A percentile compares a stretch with the other conserved stretches of the same genome.
These are phyloP conservation scores for Deroptyus accipitrinus DNA, from an alignment of 2,113 vertebrate species.

Conservation along the genomic window DNA sequence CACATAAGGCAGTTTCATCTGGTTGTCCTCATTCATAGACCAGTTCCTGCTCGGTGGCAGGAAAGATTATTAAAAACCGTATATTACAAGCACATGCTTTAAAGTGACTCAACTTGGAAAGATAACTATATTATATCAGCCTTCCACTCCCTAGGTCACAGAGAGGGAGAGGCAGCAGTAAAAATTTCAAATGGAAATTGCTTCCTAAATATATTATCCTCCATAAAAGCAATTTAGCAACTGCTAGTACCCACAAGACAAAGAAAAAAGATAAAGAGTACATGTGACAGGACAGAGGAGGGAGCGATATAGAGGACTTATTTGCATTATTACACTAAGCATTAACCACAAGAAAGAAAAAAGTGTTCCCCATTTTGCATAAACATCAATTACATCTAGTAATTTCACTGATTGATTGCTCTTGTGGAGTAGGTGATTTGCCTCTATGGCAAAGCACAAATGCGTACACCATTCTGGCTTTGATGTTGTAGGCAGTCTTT, in stretches of 20 bases:
- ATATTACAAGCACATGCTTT: slow-evolving; percentile 65
- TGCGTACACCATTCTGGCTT: slow-evolving; percentile 7
- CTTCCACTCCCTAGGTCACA: slow-evolving; percentile 55
- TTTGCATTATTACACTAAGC: slow-evolving; percentile 74
- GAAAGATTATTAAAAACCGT: slow-evolving; percentile 73
- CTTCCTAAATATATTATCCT: slow-evolving; percentile 72
- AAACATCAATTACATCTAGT: slow-evolving; percentile 68
- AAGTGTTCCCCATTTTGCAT: slow-evolving; percentile 71
- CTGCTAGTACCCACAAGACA: slow-evolving; percentile 65
- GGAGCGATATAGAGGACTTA: background rate
- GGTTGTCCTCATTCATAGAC: slow-evolving; percentile 61
- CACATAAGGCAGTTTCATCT: slow-evolving; percentile 66
- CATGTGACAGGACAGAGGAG: background rate
- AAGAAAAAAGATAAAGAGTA: slow-evolving; percentile 54
- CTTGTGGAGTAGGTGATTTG: slow-evolving; percentile 63
- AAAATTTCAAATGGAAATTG: slow-evolving; percentile 70
- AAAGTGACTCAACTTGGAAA: slow-evolving; percentile 64
- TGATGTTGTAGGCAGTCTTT: slow-evolving; percentile 24
- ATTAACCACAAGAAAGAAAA: slow-evolving; percentile 74
- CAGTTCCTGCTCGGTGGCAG: slow-evolving; percentile 66
- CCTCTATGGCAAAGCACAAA: slow-evolving; percentile 31
- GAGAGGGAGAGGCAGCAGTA: slow-evolving; percentile 53
- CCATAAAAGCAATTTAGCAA: slow-evolving; percentile 72
- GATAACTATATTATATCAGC: slow-evolving; percentile 67
- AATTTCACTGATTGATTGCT: slow-evolving; percentile 74